phyloP scores from a whole-genome alignment of 2,113 vertebrate species.

The Chlamydotis undulata region DNA sequence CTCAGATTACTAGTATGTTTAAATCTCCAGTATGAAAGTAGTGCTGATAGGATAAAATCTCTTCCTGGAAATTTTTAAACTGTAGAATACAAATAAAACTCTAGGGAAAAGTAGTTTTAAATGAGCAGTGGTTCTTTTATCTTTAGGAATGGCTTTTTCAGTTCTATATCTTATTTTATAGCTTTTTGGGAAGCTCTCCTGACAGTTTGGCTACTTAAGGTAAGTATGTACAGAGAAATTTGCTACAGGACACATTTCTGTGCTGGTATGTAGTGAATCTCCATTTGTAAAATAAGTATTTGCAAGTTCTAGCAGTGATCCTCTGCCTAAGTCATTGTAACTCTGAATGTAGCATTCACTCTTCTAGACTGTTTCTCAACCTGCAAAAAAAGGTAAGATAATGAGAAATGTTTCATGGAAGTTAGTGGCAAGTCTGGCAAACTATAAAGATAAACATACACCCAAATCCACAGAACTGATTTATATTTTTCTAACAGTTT shows the following conservation, averaged over 20 bases:
- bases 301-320: background rate
- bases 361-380: background rate
- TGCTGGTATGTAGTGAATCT: background rate
- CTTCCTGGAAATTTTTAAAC: background rate
- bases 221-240: background rate
- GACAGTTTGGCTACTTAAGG: background rate
- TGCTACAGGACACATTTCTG: background rate
- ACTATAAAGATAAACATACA: background rate
- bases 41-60: background rate
- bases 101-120: background rate
- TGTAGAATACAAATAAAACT: background rate
- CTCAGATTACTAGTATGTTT: background rate
- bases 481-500: background rate
- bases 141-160: background rate
- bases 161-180: background rate
- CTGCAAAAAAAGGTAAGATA: background rate
- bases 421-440: background rate
- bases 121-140: background rate
- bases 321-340: background rate
- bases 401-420: background rate
- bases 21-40: background rate
- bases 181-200: background rate
- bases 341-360: background rate
- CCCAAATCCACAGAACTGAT: background rate
- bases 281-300: background rate